A percentile compares a stretch with the other conserved stretches of the same genome.
phyloP scores from a whole-genome alignment of 1,140 invertebrate genomes.

The Coenobita brevimanus region DNA sequence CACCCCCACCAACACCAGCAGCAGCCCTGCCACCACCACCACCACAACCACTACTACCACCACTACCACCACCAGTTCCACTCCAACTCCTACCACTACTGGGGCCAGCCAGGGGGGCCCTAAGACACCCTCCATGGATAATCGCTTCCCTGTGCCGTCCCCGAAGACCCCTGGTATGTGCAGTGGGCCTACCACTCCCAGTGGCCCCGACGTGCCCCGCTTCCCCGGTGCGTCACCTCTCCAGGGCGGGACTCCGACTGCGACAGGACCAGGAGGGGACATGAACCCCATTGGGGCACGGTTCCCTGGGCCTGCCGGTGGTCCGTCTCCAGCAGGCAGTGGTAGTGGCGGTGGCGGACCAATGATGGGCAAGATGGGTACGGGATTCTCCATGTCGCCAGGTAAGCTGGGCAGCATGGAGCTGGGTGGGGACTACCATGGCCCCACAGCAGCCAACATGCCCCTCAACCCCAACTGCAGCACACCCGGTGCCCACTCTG shows the following conservation, averaged over 20 bases:
- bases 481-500: conserved; percentile 76
- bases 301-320: conserved; percentile 54
- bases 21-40: conserved; percentile 39
- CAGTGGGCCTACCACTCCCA: conserved; percentile 74
- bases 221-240: conserved; percentile 73
- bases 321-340: background rate
- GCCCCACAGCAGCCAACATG: conserved; percentile 81
- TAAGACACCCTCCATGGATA: conserved; percentile 65
- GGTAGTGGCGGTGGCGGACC: conserved; percentile 15
- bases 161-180: conserved; percentile 85
- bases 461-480: conserved; percentile 88
- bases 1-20: conserved; percentile 43
- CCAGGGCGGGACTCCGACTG: conserved; percentile 45
- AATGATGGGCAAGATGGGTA: conserved; percentile 64
- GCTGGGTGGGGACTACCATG: conserved; percentile 60
- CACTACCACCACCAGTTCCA: conserved; percentile 3
- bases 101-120: conserved; percentile 61
- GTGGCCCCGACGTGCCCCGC: conserved; percentile 81
- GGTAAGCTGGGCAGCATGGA: conserved; percentile 69
- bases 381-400: conserved; percentile 62
- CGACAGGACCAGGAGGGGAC: conserved; percentile 54
- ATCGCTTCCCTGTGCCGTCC: conserved; percentile 83
- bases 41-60: conserved; percentile 32
- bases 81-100: conserved; percentile 15
- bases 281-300: conserved; percentile 66